Evolutionary conservation across 1,140 invertebrate genomes (phyloP), one percentile per base, ranked within the genome.

Genomic region (Scylla paramamosain): DNA sequence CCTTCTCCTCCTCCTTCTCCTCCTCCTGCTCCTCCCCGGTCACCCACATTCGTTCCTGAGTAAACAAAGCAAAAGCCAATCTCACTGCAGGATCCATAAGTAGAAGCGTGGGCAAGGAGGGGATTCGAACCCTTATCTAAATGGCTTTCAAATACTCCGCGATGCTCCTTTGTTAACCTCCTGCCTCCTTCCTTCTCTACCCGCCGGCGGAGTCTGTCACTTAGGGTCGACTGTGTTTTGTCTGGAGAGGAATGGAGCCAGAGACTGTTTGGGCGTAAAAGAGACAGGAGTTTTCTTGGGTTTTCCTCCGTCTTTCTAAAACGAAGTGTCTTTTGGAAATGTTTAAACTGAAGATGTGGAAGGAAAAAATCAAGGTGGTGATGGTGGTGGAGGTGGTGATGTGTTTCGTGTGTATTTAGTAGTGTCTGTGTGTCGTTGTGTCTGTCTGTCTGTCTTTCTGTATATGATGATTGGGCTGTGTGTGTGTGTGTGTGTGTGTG

Each of bases 141-240:
- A 77, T 77, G 67, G 67, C 67, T 77, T 77, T 77, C 67, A 77
- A 77, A 77, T 77, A 77, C 67, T 77, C 25, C 0, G 67, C 67
- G 67, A 77, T 77, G 67, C 67, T 77, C 67, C 67, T 77, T n/a
- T 77, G 67, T 77, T 77, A 77, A 7, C 67, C 67, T n/a, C n/a
- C 67, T 77, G n/a, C 67, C 67, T 25, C 67, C 67, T 20, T 77
- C 1, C 67, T n/a, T 77, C 67, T 77, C 67, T 77, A 20, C 67
- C 67, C 67, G 12, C 67, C n/a, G 67, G 67, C 67, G 67, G 67
- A n/a, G 12, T 77, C n/a, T 77, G 67, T 77, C n/a, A n/a, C 67
- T 77, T n/a, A 77, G 12, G n/a, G n/a, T 77, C 67, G 6, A 77
- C n/a, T 77, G 20, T 77, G 20, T 77, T 77, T 77, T n/a, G 67